These are phyloP conservation scores for Noturus placidus DNA, from an alignment of 2,113 vertebrate genomes.

Conservation along the genomic window DNA sequence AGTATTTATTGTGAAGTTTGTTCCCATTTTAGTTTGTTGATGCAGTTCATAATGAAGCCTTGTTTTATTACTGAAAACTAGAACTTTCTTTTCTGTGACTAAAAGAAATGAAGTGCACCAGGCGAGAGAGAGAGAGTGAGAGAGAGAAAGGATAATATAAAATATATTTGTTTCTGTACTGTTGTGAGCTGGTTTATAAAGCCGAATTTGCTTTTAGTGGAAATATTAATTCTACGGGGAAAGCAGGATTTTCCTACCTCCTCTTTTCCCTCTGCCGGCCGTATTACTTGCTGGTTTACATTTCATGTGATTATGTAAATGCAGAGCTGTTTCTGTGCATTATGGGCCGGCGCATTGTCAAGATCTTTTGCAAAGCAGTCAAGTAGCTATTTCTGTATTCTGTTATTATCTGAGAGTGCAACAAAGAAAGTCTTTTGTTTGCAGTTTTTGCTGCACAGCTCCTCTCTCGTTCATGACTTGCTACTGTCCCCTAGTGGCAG, in stretches of 20 bases:
- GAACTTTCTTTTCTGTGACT: conserved; percentile 39
- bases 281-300: conserved; percentile 69
- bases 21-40: not conserved
- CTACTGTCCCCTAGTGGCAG: conserved; percentile 98
- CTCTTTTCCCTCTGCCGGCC: conserved; percentile 68
- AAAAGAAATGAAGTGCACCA: not conserved
- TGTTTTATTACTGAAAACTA: conserved; percentile 45
- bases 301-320: conserved; percentile 79
- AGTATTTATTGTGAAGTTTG: conserved; percentile 9
- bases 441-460: conserved; percentile 72
- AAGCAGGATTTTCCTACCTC: conserved; percentile 54
- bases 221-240: conserved; percentile 68
- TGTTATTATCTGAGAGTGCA: conserved; percentile 79
- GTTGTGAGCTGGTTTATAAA: conserved; percentile 63
- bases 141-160: conserved; percentile 52
- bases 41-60: conserved; percentile 18
- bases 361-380: conserved; percentile 80
- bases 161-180: conserved; percentile 62
- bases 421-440: conserved; percentile 99
- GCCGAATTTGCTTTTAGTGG: conserved; percentile 67
- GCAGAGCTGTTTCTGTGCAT: conserved; percentile 71
- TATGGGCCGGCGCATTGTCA: conserved; percentile 72
- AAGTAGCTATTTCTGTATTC: conserved; percentile 79
- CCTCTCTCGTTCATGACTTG: conserved; percentile 87
- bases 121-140: conserved; percentile 52